Conservation (phyloP, 2,113 vertebrate species). For the Tinamus guttatus region DNA sequence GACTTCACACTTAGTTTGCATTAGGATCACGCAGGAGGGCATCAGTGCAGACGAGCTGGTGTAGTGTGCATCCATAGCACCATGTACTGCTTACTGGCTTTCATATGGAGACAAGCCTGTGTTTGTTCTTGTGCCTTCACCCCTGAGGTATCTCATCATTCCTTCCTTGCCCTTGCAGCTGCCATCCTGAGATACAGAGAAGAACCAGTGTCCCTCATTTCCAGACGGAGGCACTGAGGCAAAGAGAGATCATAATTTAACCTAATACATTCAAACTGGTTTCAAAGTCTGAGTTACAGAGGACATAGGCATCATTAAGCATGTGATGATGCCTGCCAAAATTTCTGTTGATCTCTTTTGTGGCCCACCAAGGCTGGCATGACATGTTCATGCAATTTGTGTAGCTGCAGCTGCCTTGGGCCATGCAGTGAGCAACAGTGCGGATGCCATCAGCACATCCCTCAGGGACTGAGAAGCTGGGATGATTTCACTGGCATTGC, state of each 20-base stretch:
- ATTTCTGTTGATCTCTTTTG: background rate
- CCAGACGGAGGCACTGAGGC: background rate
- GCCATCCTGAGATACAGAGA: background rate
- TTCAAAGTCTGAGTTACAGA: background rate
- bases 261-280: background rate
- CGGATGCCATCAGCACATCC: background rate
- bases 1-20: background rate
- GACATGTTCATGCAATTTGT: background rate
- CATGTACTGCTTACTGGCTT: fast-evolving
- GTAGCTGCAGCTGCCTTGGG: background rate
- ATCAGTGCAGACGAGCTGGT: fast-evolving
- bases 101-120: background rate
- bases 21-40: background rate
- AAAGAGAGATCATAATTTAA: background rate
- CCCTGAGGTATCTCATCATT: background rate
- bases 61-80: background rate
- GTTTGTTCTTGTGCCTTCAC: background rate
- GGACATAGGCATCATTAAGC: background rate
- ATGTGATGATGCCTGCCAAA: background rate
- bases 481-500: background rate
- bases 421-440: background rate
- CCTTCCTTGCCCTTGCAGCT: background rate
- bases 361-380: background rate
- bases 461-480: background rate
- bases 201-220: background rate